Conservation (phyloP, 2,113 vertebrate species). For the Scortum barcoo region DNA sequence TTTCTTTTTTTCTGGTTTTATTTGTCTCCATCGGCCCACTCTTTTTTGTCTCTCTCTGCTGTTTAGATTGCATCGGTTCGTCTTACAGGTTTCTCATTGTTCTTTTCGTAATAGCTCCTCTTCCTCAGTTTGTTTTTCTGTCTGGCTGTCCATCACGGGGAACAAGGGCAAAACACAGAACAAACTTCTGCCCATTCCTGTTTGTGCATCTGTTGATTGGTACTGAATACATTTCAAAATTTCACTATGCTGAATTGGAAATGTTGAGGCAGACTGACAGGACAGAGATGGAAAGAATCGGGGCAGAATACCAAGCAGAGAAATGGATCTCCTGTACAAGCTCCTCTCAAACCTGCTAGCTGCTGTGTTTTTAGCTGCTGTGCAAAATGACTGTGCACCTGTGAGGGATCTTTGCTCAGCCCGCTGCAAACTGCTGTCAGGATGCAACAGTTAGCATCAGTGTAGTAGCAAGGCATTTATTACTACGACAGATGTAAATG, state of each 20-base stretch:
- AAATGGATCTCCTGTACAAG: neutral
- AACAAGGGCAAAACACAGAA: neutral
- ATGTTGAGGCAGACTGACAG: constrained; percentile 46
- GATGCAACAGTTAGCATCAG: neutral
- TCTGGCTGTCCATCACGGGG: neutral
- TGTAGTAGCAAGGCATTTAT: neutral
- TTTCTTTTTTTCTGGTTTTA: neutral
- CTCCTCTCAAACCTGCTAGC: constrained; percentile 20
- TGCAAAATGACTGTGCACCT: neutral
- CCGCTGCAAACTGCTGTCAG: neutral
- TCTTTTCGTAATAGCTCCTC: neutral
- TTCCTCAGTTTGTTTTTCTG: constrained; percentile 8
- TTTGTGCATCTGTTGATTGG: constrained; percentile 21
- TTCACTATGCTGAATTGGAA: constrained; percentile 41
- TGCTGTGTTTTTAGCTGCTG: constrained; percentile 12
- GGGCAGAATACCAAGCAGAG: constrained; percentile 44
- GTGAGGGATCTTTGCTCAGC: constrained; percentile 16
- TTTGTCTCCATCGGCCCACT: neutral
- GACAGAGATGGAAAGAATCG: constrained; percentile 26
- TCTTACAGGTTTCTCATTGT: neutral
- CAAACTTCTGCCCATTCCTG: constrained; percentile 6
- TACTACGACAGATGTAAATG: neutral
- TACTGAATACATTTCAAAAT: constrained; percentile 42
- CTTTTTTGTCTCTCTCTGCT: neutral
- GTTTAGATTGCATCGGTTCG: neutral